Evolutionary conservation across 2,797 vertebrate species (phyloP).

Genomic region (Iguana delicatissima): DNA sequence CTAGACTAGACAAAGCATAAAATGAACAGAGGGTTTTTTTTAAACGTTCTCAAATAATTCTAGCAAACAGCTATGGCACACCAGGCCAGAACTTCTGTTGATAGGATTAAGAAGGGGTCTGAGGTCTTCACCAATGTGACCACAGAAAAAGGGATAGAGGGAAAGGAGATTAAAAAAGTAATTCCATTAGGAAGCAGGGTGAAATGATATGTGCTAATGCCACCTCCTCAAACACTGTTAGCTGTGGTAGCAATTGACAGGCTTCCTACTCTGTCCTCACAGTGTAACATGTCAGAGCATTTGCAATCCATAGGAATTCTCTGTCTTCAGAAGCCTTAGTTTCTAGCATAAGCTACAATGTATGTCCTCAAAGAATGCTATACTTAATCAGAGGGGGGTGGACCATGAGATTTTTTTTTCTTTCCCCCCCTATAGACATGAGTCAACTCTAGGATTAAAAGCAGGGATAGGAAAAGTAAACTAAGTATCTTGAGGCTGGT

Average conservation of each 20-base stretch:
- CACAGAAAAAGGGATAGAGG: neutral
- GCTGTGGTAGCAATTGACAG: neutral
- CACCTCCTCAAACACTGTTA: neutral
- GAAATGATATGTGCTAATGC: neutral
- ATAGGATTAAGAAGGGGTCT: neutral
- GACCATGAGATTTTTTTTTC: neutral
- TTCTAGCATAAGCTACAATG: too few relatives aligned
- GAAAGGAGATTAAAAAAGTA: neutral
- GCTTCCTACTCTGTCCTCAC: neutral
- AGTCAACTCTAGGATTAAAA: neutral
- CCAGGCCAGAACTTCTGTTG: neutral
- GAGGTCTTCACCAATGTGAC: neutral
- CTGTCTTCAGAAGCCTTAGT: too few relatives aligned
- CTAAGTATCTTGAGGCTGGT: neutral
- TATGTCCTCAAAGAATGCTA: too few relatives aligned
- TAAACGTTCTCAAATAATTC: neutral
- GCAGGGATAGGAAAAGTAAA: neutral
- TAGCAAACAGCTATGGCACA: neutral
- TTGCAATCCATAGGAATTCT: neutral
- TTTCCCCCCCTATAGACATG: neutral
- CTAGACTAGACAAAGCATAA: rapidly evolving
- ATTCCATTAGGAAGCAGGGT: neutral
- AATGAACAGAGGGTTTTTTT: neutral
- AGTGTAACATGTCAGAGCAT: neutral
- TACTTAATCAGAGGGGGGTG: neutral